These are phyloP conservation scores for Oryzaephilus surinamensis DNA, from an alignment of 1,140 invertebrate genomes.

Conservation along the genomic window DNA sequence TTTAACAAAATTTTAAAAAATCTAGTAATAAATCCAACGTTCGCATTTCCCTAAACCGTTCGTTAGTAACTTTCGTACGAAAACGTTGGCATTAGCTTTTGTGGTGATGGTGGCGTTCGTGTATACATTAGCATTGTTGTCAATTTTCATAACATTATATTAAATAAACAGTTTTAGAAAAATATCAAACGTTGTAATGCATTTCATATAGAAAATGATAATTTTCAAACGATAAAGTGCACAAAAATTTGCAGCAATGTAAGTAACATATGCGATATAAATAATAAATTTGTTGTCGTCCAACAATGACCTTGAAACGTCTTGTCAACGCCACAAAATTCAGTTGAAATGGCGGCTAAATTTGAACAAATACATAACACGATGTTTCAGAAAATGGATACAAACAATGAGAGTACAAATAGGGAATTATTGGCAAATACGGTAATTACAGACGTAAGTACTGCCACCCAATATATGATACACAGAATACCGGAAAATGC, in stretches of 20 bases:
- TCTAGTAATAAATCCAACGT: too few species aligned
- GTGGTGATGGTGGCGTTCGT: slow-evolving; percentile 6
- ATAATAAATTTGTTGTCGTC: slow-evolving; percentile 11
- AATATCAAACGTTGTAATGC: slow-evolving; percentile 15
- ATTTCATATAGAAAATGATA: slow-evolving; percentile 11
- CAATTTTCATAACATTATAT: slow-evolving; percentile 26
- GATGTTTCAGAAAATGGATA: slow-evolving; percentile 17
- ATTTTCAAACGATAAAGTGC: slow-evolving; percentile 6
- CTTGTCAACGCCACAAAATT: slow-evolving; percentile 26
- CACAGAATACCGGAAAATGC: slow-evolving; percentile 31
- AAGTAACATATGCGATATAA: slow-evolving; percentile 3
- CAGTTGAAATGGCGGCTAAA: slow-evolving; percentile 17
- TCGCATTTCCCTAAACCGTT: too few species aligned
- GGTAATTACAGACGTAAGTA: slow-evolving; percentile 24
- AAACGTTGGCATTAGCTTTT: too few species aligned
- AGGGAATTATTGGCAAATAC: slow-evolving; percentile 30
- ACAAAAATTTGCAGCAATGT: slow-evolving; percentile 1
- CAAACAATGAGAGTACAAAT: slow-evolving; percentile 17
- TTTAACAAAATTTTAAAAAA: too few species aligned
- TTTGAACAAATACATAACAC: slow-evolving; percentile 13
- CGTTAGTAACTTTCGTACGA: too few species aligned
- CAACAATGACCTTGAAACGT: slow-evolving; percentile 33
- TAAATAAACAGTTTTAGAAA: slow-evolving; percentile 3
- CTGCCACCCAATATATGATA: slow-evolving; percentile 30
- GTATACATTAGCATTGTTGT: slow-evolving; percentile 27